phyloP scores from a whole-genome alignment of 2,113 vertebrate species.

The Lipotes vexillifer region DNA sequence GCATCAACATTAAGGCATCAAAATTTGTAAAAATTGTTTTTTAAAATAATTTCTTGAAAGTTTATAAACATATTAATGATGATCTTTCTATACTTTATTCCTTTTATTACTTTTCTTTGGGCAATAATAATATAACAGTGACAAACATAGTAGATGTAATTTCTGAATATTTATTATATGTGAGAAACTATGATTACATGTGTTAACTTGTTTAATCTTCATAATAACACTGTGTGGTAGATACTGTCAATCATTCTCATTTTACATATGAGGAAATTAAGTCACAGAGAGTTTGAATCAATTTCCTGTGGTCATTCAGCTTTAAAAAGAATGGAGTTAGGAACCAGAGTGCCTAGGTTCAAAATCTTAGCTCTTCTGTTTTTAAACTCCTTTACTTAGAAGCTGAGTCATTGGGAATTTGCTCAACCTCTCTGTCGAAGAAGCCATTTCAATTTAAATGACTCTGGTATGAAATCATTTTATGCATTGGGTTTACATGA shows the following conservation, averaged over 20 bases:
- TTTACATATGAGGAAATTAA: not conserved
- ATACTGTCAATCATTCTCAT: not conserved
- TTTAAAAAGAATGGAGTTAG: not conserved
- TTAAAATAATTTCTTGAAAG: not conserved
- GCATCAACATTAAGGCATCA: no score
- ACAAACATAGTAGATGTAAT: not conserved
- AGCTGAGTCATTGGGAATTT: not conserved
- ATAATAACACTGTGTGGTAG: not conserved
- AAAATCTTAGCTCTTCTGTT: not conserved
- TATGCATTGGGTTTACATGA: not conserved
- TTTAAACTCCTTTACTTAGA: not conserved
- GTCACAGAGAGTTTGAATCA: not conserved
- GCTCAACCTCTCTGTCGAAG: not conserved
- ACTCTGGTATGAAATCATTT: not conserved
- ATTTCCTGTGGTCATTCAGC: not conserved
- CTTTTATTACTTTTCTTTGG: not conserved
- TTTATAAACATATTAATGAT: not conserved
- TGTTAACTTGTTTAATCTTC: not conserved
- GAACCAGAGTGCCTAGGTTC: not conserved
- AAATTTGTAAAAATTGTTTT: not conserved
- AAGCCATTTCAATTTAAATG: not conserved
- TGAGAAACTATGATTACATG: not conserved
- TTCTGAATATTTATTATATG: not conserved
- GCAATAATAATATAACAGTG: not conserved
- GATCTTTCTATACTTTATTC: not conserved